These are phyloP conservation scores for Hemibagrus wyckioides DNA, from an alignment of 2,113 vertebrate genomes.

Conservation along the genomic window DNA sequence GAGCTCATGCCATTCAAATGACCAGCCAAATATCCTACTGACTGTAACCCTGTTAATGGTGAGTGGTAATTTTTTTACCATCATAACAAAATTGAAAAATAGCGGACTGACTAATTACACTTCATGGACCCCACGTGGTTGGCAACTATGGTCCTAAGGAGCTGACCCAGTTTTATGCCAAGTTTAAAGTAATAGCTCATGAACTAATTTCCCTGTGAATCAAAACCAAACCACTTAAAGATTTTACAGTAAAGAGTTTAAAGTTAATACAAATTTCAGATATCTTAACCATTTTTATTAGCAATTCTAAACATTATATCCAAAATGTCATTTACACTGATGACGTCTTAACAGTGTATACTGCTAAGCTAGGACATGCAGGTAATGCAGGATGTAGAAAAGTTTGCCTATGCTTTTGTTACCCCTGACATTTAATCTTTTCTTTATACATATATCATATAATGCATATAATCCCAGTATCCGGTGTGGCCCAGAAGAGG, in stretches of 20 bases:
- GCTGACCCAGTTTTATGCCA: neutral
- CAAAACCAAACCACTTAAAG: neutral
- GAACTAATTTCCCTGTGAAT: neutral
- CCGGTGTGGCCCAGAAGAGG: neutral
- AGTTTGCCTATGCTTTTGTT: neutral
- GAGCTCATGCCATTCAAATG: neutral
- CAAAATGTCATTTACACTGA: neutral
- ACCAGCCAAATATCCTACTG: neutral
- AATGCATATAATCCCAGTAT: neutral
- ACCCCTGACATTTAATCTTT: neutral
- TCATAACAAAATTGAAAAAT: neutral
- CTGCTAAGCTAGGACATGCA: neutral
- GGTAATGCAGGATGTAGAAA: neutral
- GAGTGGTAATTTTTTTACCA: neutral
- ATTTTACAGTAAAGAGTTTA: neutral
- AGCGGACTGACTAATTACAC: no score
- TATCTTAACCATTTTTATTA: neutral
- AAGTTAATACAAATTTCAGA: neutral
- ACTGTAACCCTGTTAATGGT: neutral
- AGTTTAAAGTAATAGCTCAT: neutral
- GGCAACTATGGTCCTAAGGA: neutral
- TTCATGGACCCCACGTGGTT: neutral
- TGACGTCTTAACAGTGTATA: neutral
- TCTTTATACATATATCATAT: slow-evolving; percentile 3
- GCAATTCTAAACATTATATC: neutral